These are phyloP conservation scores for Pangasius sanitwongsei DNA, from an alignment of 2,797 vertebrate genomes.

Conservation along the genomic window DNA sequence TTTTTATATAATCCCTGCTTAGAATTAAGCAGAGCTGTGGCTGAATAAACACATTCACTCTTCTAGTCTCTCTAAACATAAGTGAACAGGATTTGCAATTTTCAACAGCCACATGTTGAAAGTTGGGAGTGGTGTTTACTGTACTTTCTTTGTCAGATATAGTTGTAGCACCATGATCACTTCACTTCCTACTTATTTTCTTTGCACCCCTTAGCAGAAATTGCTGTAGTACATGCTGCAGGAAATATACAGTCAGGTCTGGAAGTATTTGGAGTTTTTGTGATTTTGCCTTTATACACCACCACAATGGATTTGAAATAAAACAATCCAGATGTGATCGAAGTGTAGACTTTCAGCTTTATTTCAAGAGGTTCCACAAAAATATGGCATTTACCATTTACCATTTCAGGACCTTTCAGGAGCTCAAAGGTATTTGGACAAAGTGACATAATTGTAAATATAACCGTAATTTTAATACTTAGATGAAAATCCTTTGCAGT, in stretches of 20 bases:
- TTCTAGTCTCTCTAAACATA: constrained; percentile 36
- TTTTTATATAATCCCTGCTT: constrained; percentile 54
- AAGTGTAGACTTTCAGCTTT: too few relatives aligned
- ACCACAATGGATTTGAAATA: too few relatives aligned
- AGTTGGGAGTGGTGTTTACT: not conserved
- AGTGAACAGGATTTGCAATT: constrained; percentile 35
- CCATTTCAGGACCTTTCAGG: too few relatives aligned
- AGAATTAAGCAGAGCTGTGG: constrained; percentile 27
- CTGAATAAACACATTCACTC: constrained; percentile 45
- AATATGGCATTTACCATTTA: too few relatives aligned
- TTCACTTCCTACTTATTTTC: not conserved
- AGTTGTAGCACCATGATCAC: not conserved
- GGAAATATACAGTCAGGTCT: not conserved
- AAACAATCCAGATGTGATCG: too few relatives aligned
- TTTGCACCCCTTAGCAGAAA: not conserved
- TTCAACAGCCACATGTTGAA: constrained; percentile 18
- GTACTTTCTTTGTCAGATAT: not conserved
- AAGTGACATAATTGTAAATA: too few relatives aligned
- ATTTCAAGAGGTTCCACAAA: too few relatives aligned
- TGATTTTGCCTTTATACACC: too few relatives aligned
- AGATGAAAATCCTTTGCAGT: too few relatives aligned
- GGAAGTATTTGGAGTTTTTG: too few relatives aligned
- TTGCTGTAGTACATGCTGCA: not conserved
- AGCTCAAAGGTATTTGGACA: too few relatives aligned
- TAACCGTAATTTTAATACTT: too few relatives aligned